These are phyloP conservation scores for Enteromius afrohamiltoni DNA, from an alignment of 2,797 vertebrate genomes.

Conservation along the genomic window DNA sequence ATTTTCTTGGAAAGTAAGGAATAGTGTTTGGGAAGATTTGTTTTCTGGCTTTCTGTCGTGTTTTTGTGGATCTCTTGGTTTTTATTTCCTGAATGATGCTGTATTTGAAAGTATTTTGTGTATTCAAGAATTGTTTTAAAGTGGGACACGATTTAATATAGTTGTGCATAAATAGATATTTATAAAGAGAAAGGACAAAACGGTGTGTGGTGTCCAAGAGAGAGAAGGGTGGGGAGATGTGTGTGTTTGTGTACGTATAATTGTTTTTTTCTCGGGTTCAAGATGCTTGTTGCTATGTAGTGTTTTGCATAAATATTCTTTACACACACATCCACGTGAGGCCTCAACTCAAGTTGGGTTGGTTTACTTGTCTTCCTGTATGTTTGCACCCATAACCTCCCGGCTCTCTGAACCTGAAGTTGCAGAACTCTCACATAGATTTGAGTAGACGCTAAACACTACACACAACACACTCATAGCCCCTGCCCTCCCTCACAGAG, in stretches of 20 bases:
- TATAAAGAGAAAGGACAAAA: slow-evolving; percentile 64
- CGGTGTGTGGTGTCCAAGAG: slow-evolving; percentile 52
- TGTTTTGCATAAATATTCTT: slow-evolving; percentile 58
- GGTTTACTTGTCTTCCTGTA: slow-evolving; percentile 47
- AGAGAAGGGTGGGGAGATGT: slow-evolving; percentile 42
- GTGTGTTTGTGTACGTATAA: slow-evolving; percentile 37
- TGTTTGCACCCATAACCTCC: slow-evolving; percentile 47
- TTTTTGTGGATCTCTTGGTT: slow-evolving; percentile 64
- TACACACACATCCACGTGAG: slow-evolving; percentile 50
- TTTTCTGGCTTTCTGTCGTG: slow-evolving; percentile 63
- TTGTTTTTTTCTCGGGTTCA: slow-evolving; percentile 34
- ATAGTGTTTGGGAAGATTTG: slow-evolving; percentile 52
- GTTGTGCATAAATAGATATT: slow-evolving; percentile 72
- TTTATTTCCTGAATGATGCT: slow-evolving; percentile 70
- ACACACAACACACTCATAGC: slow-evolving; percentile 27
- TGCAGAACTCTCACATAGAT: slow-evolving; percentile 67
- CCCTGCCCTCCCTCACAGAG: not conserved
- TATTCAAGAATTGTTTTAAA: slow-evolving; percentile 61
- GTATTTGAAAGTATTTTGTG: slow-evolving; percentile 73
- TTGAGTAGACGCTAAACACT: slow-evolving; percentile 54
- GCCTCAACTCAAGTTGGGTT: slow-evolving; percentile 43
- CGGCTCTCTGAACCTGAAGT: slow-evolving; percentile 71
- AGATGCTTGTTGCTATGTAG: slow-evolving; percentile 44
- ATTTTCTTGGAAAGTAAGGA: slow-evolving; percentile 46
- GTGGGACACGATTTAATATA: slow-evolving; percentile 73